phyloP scores from a whole-genome alignment of 2,797 vertebrate species.

The Rhinatrema bivittatum region DNA sequence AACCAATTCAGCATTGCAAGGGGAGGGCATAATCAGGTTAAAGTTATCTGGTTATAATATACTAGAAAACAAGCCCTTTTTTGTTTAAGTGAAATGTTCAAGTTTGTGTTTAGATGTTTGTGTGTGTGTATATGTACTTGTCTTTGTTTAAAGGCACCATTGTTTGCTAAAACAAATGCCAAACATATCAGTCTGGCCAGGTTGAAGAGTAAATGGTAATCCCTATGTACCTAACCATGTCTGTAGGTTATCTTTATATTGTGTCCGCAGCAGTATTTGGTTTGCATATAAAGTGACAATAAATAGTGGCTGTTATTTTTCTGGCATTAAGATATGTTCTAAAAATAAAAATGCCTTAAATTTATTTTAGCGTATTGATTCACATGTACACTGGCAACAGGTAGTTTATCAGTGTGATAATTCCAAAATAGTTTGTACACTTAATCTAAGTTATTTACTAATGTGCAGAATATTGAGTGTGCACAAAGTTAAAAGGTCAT shows the following conservation, averaged over 20 bases:
- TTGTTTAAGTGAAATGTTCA: slow-evolving; percentile 35
- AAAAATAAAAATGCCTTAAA: slow-evolving; percentile 43
- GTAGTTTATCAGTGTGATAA: too few relatives aligned
- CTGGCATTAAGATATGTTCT: slow-evolving; percentile 40
- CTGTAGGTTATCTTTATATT: too few relatives aligned
- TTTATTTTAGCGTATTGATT: slow-evolving; percentile 32
- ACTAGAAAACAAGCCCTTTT: slow-evolving; percentile 30
- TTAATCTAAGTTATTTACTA: too few relatives aligned
- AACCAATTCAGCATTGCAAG: slow-evolving; percentile 8
- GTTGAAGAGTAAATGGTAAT: slow-evolving; percentile 28
- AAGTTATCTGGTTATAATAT: slow-evolving; percentile 28
- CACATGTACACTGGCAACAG: too few relatives aligned
- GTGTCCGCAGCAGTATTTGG: slow-evolving; percentile 42
- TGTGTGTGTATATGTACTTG: slow-evolving; percentile 33
- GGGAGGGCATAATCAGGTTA: slow-evolving; percentile 18
- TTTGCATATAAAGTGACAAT: slow-evolving; percentile 47
- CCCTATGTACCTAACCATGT: slow-evolving; percentile 37
- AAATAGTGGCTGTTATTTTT: slow-evolving; percentile 41
- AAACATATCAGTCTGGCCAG: slow-evolving; percentile 27
- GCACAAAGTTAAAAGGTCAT: too few relatives aligned
- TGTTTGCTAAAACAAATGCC: slow-evolving; percentile 31
- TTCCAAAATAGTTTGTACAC: too few relatives aligned
- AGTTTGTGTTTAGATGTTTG: slow-evolving; percentile 37
- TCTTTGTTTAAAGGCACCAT: slow-evolving; percentile 37
- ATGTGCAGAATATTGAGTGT: too few relatives aligned